phyloP scores from a whole-genome alignment of 2,113 vertebrate genomes.

The cat (Felis catus) region F.catus_Fca126_mat1.0 CM031423.1:7539001-7539500 shows the following conservation, averaged over 20 bases:
- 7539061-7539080: not conserved
- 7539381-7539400: not conserved
- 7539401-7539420: not conserved
- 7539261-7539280: not conserved
- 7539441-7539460: not conserved
- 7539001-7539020: not conserved
- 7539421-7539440: not conserved
- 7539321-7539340: not conserved
- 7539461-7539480: too few relatives aligned
- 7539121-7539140: not conserved
- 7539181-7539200: not conserved
- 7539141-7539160: not conserved
- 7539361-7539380: not conserved
- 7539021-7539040: not conserved
- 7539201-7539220: not conserved
- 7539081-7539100: rapidly evolving
- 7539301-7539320: not conserved
- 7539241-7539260: not conserved
- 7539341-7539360: not conserved
- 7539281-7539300: not conserved
- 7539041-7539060: not conserved
- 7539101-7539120: not conserved
- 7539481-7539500: too few relatives aligned
- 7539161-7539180: not conserved
- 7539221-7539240: not conserved